phyloP scores from a whole-genome alignment of 2,113 vertebrate species.

The Meriones unguiculatus region DNA sequence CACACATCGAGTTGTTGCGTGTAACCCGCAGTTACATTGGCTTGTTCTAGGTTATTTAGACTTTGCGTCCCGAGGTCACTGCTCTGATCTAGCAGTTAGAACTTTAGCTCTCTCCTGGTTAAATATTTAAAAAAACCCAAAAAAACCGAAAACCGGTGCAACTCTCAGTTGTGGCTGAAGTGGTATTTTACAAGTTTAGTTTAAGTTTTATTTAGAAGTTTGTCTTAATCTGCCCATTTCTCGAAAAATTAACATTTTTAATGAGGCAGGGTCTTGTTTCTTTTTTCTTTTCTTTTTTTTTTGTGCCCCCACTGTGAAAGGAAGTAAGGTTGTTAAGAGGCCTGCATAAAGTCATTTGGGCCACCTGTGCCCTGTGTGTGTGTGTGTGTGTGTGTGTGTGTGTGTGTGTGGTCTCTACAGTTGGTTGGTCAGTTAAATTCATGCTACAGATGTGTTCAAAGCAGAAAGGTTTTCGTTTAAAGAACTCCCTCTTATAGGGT shows the following conservation, averaged over 20 bases:
- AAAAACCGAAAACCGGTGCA: not conserved
- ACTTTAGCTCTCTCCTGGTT: not conserved
- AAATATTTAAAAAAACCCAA: not conserved
- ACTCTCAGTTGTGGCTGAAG: not conserved
- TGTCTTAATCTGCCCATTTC: not conserved
- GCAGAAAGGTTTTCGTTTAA: not conserved
- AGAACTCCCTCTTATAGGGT: not conserved
- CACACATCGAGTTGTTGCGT: not conserved
- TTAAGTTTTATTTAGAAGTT: constrained; percentile 14
- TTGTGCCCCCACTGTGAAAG: not conserved
- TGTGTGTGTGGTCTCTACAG: not conserved
- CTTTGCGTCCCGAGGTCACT: not conserved
- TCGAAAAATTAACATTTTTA: constrained; percentile 25
- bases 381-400: constrained; percentile 27
- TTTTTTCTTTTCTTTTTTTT: not conserved
- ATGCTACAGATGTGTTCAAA: not conserved
- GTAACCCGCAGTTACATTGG: not conserved
- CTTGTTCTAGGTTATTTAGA: not conserved
- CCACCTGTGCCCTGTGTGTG: not conserved
- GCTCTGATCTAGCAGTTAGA: constrained; percentile 23
- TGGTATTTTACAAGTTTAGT: not conserved
- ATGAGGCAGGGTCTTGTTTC: not conserved
- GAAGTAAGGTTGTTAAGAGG: not conserved
- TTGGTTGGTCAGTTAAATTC: not conserved
- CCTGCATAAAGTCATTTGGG: constrained; percentile 3